A percentile compares a stretch with the other conserved stretches of the same genome.
phyloP scores from a whole-genome alignment of 2,888 invertebrate genomes.

The Amorpha juglandis region DNA sequence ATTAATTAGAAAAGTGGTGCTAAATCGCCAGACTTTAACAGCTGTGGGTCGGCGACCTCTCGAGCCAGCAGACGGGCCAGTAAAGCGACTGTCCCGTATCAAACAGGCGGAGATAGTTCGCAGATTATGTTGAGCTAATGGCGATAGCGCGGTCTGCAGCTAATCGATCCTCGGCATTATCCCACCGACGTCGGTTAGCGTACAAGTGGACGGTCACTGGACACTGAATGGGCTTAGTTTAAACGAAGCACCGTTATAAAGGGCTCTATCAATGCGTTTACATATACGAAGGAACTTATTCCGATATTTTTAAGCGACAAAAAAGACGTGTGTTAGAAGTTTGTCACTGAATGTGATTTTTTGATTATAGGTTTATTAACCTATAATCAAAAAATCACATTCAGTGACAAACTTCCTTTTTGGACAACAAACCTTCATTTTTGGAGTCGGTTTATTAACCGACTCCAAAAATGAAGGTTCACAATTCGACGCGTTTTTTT shows the following conservation, averaged over 20 bases:
- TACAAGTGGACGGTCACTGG: conserved; percentile 24
- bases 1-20: neutral
- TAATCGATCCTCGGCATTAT: conserved; percentile 36
- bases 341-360: too few species aligned
- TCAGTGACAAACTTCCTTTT: too few species aligned
- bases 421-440: too few species aligned
- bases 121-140: conserved; percentile 32
- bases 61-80: conserved; percentile 22
- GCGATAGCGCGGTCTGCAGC: conserved; percentile 30
- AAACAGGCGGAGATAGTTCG: conserved; percentile 24
- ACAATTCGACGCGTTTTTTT: too few species aligned
- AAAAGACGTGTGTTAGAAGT: too few species aligned
- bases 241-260: conserved; percentile 14
- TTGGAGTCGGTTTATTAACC: too few species aligned
- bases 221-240: conserved; percentile 8
- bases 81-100: neutral
- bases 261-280: neutral
- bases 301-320: too few species aligned
- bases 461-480: too few species aligned
- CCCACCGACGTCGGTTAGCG: conserved; percentile 27
- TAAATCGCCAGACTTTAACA: neutral
- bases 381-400: too few species aligned
- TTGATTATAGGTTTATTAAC: too few species aligned
- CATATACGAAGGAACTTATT: too few species aligned
- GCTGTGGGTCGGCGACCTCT: neutral